A percentile compares a stretch with the other conserved stretches of the same genome.
These are phyloP conservation scores for Microcebus jonahi DNA, from an alignment of 2,113 vertebrate species.

Conservation along the genomic window DNA sequence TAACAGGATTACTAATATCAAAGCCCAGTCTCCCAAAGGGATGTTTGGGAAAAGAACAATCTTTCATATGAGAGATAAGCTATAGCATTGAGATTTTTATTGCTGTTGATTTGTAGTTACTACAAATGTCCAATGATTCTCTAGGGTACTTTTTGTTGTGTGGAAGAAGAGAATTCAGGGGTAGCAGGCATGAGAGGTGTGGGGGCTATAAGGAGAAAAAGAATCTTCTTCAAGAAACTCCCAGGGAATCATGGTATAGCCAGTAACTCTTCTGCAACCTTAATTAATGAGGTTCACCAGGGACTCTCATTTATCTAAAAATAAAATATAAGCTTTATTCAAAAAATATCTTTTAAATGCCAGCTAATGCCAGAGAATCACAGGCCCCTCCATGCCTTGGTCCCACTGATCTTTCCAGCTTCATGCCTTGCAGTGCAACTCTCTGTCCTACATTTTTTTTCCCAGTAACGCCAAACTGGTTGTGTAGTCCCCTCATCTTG, in stretches of 20 bases:
- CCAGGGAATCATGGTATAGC: not conserved
- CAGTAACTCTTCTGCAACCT: not conserved
- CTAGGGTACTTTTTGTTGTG: not conserved
- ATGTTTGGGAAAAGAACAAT: conserved; percentile 29
- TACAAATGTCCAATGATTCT: conserved; percentile 56
- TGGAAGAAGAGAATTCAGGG: not conserved
- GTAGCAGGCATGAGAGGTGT: not conserved
- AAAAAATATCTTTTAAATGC: conserved; percentile 33
- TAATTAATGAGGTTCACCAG: conserved; percentile 3
- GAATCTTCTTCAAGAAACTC: conserved; percentile 22
- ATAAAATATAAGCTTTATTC: conserved; percentile 17
- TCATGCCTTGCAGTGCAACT: not conserved
- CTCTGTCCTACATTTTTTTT: not conserved
- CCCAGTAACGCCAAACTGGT: conserved; percentile 11
- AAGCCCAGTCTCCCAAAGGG: conserved; percentile 36
- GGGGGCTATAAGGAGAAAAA: not conserved
- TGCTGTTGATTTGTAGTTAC: conserved; percentile 46
- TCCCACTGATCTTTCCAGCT: not conserved
- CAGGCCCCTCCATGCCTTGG: not conserved
- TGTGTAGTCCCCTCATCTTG: conserved; percentile 6
- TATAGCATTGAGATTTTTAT: not conserved
- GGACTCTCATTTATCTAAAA: conserved; percentile 6
- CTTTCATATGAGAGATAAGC: not conserved
- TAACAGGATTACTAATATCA: conserved; percentile 40
- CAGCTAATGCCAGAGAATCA: not conserved